These are phyloP conservation scores for Tragulus kanchil DNA, from an alignment of 2,113 vertebrate genomes.

Conservation along the genomic window DNA sequence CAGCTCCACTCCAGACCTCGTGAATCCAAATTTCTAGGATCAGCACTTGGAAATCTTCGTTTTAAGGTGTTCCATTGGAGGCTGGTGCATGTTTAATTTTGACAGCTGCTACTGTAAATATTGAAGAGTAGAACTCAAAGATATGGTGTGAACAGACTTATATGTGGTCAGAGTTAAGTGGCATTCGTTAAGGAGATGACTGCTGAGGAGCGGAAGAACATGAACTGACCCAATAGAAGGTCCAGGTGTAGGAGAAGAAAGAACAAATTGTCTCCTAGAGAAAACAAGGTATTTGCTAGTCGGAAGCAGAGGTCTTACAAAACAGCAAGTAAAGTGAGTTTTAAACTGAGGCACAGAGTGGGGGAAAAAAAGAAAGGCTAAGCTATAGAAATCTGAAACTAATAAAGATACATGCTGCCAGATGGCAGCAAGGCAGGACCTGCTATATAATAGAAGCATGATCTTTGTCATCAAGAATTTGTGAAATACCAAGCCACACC, in stretches of 20 bases:
- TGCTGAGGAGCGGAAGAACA: constrained; percentile 27
- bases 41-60: constrained; percentile 7
- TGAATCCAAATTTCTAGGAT: constrained; percentile 35
- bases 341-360: not conserved
- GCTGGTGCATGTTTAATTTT: not conserved
- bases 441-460: constrained; percentile 70
- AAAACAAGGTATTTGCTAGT: constrained; percentile 21
- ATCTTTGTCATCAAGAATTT: constrained; percentile 84
- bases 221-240: not conserved
- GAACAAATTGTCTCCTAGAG: not conserved
- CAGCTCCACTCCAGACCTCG: not conserved
- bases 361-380: constrained; percentile 43
- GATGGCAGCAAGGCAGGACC: constrained; percentile 79
- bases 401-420: constrained; percentile 47
- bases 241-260: not conserved
- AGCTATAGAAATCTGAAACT: constrained; percentile 58
- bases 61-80: not conserved
- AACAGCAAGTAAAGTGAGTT: not conserved
- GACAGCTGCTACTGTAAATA: not conserved
- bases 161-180: not conserved
- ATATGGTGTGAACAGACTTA: not conserved
- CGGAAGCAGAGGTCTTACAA: not conserved
- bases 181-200: constrained; percentile 22
- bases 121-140: not conserved
- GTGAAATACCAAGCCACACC: constrained; percentile 81